phyloP scores from a whole-genome alignment of 2,113 vertebrate genomes.

The Microcebus lehilahytsara region DNA sequence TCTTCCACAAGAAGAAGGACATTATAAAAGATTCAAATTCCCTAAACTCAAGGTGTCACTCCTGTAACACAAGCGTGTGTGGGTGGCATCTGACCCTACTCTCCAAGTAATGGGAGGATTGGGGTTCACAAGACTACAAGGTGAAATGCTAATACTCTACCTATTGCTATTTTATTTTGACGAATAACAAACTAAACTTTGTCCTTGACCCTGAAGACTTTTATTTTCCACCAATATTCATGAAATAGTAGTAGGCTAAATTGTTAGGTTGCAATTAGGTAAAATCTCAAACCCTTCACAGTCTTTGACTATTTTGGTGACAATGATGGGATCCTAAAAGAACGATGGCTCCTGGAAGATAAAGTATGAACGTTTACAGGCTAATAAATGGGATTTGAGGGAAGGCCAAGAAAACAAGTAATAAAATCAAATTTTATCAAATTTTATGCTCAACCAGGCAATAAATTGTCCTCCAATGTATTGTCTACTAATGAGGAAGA shows the following conservation, averaged over 20 bases:
- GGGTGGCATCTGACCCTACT: neutral
- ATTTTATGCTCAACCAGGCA: fast-evolving
- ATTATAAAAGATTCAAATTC: neutral
- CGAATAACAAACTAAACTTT: neutral
- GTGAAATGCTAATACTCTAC: neutral
- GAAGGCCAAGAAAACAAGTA: neutral
- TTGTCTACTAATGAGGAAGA: neutral
- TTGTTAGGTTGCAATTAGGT: neutral
- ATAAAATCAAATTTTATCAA: neutral
- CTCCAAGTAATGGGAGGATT: neutral
- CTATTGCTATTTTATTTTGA: neutral
- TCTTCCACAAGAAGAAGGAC: too few relatives aligned
- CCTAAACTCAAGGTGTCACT: neutral
- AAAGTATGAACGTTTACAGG: neutral
- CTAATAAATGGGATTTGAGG: neutral
- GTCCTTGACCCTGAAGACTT: neutral
- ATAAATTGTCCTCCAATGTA: neutral
- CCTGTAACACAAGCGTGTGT: neutral
- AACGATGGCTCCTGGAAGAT: neutral
- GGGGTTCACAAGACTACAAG: neutral
- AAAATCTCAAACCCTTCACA: neutral
- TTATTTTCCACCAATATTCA: neutral
- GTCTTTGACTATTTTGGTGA: neutral
- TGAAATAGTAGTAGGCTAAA: neutral
- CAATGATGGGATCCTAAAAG: neutral